Evolutionary conservation across 1,140 invertebrate species (phyloP).

Genomic region (Cydia amplana): DNA sequence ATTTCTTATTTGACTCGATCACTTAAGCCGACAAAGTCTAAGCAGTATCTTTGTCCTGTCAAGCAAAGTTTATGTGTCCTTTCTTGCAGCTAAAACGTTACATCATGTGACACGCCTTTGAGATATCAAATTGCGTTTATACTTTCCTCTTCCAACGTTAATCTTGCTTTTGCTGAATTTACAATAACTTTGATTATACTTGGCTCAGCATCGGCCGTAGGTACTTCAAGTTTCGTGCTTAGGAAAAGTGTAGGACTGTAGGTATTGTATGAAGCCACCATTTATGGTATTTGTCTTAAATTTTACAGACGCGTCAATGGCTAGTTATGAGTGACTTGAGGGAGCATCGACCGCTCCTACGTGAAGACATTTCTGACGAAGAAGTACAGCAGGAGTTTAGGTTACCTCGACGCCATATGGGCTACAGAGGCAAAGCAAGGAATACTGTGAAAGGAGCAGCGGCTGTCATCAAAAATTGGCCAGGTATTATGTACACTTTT

Average conservation of each 20-base stretch:
- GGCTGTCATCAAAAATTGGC: constrained; percentile 62
- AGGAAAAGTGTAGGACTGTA: no score
- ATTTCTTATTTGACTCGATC: neutral
- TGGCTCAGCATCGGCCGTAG: no score
- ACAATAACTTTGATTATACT: neutral
- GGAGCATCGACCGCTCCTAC: constrained; percentile 61
- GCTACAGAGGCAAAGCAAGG: constrained; percentile 43
- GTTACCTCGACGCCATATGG: constrained; percentile 42
- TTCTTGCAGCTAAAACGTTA: neutral
- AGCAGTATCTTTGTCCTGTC: neutral
- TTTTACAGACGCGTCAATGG: constrained; percentile 50
- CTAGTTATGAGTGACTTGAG: constrained; percentile 61
- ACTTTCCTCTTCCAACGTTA: neutral
- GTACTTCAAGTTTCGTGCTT: no score
- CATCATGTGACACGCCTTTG: neutral
- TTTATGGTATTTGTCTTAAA: neutral
- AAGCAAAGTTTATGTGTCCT: neutral
- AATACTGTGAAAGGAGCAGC: constrained; percentile 59
- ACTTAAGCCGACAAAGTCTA: neutral
- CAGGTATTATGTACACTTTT: constrained; percentile 48
- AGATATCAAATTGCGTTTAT: neutral
- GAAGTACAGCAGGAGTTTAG: constrained; percentile 46
- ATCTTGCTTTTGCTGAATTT: neutral
- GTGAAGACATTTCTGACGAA: constrained; percentile 60
- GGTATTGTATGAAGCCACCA: no score